phyloP scores from a whole-genome alignment of 2,888 invertebrate species.

The Drosophila anomalipes region DNA sequence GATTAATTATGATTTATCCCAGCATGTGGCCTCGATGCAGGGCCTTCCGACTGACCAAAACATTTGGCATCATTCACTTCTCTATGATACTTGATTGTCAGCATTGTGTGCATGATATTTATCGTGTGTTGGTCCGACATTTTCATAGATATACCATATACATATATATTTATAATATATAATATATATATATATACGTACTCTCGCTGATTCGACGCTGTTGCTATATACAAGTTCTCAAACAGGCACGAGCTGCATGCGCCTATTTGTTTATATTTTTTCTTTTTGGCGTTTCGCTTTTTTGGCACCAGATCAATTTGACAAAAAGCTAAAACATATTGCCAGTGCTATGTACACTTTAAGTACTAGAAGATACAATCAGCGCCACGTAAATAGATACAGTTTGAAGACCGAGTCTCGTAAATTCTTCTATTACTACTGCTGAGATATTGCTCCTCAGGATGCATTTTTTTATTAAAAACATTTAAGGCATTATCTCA shows the following conservation, averaged over 20 bases:
- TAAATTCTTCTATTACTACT: neutral
- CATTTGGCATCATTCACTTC: constrained; percentile 52
- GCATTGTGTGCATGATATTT: constrained; percentile 52
- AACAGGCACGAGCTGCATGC: constrained; percentile 62
- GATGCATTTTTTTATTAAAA: neutral
- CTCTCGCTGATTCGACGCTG: constrained; percentile 32
- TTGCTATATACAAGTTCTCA: constrained; percentile 36
- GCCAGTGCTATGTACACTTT: constrained; percentile 35
- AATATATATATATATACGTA: constrained; percentile 24
- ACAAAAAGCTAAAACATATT: constrained; percentile 53
- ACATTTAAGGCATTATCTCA: neutral
- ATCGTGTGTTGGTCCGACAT: constrained; percentile 28
- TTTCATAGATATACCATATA: constrained; percentile 8
- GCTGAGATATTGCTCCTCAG: neutral
- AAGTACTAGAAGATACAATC: constrained; percentile 36
- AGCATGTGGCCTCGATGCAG: constrained; percentile 53
- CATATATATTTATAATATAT: constrained; percentile 1
- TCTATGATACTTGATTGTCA: constrained; percentile 21
- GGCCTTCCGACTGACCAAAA: constrained; percentile 29
- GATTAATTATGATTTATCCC: constrained; percentile 72
- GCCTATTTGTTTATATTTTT: constrained; percentile 57
- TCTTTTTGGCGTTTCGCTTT: constrained; percentile 54
- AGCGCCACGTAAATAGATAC: constrained; percentile 20
- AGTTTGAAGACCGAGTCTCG: neutral
- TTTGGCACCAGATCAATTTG: constrained; percentile 70